phyloP scores from a whole-genome alignment of 2,888 invertebrate species.

The Desoria tigrina region DNA sequence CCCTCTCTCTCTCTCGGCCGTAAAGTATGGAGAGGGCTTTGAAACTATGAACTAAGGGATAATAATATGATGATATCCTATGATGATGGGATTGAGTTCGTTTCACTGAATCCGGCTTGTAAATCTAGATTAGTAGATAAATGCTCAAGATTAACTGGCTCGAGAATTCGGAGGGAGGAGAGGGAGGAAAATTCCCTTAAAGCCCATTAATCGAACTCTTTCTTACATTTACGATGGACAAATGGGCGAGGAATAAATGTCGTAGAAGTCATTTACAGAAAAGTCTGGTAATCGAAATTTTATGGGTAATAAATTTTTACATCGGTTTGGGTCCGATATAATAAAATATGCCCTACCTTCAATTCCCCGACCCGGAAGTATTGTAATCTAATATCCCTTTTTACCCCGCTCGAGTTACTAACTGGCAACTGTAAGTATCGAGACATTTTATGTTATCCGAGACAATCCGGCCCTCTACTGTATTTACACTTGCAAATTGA shows the following conservation, averaged over 20 bases:
- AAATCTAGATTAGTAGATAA: slow-evolving; percentile 9
- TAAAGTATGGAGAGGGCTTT: too few relatives aligned
- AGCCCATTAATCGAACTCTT: slow-evolving; percentile 30
- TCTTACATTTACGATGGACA: slow-evolving; percentile 36
- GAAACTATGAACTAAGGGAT: too few relatives aligned
- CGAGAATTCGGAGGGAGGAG: neutral
- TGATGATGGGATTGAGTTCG: neutral
- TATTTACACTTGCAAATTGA: too few relatives aligned
- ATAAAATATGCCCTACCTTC: too few relatives aligned
- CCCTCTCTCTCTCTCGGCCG: too few relatives aligned
- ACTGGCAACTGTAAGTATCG: too few relatives aligned
- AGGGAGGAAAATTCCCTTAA: slow-evolving; percentile 1
- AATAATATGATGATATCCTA: too few relatives aligned
- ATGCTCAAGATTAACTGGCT: slow-evolving; percentile 2
- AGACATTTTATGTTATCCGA: too few relatives aligned
- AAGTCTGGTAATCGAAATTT: slow-evolving; percentile 21
- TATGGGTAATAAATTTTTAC: slow-evolving; percentile 25
- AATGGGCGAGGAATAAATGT: slow-evolving; percentile 12
- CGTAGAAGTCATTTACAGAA: slow-evolving; percentile 21
- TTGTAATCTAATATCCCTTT: too few relatives aligned
- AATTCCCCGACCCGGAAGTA: too few relatives aligned
- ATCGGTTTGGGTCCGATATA: neutral
- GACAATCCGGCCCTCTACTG: too few relatives aligned
- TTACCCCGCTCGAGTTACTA: too few relatives aligned
- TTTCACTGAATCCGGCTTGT: neutral